phyloP scores from a whole-genome alignment of 2,888 invertebrate genomes.

The Micoletzkya japonica region DNA sequence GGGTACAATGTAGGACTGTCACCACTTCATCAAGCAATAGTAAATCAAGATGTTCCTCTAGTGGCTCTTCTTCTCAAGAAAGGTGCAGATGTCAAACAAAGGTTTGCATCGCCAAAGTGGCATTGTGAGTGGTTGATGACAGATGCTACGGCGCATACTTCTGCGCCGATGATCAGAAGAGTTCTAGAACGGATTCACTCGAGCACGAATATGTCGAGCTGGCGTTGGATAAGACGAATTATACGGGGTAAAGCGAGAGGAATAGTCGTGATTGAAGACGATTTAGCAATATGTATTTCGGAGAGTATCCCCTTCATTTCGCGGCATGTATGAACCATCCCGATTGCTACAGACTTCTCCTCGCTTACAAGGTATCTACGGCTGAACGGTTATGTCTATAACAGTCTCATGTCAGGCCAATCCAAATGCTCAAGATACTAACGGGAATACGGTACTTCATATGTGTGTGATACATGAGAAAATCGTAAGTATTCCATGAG shows the following conservation, averaged over 20 bases:
- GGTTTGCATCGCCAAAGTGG: conserved; percentile 67
- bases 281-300: conserved; percentile 91
- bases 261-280: background rate
- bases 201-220: conserved; percentile 89
- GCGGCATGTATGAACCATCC: conserved; percentile 91
- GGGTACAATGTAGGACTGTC: conserved; percentile 42
- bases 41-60: conserved; percentile 96
- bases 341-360: conserved; percentile 88
- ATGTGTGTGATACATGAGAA: conserved; percentile 93
- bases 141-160: conserved; percentile 86
- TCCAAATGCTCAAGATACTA: conserved; percentile 90
- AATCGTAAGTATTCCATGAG: conserved; percentile 71
- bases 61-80: conserved; percentile 89
- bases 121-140: conserved; percentile 1
- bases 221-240: conserved; percentile 78
- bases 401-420: conserved; percentile 71
- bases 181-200: conserved; percentile 78
- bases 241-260: conserved; percentile 73
- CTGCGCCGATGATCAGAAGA: conserved; percentile 83
- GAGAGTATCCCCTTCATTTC: conserved; percentile 92
- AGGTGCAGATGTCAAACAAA: conserved; percentile 80
- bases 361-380: conserved; percentile 70
- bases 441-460: conserved; percentile 93
- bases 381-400: background rate
- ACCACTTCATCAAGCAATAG: conserved; percentile 88